phyloP scores from a whole-genome alignment of 2,888 invertebrate species.

The Icerya purchasi region DNA sequence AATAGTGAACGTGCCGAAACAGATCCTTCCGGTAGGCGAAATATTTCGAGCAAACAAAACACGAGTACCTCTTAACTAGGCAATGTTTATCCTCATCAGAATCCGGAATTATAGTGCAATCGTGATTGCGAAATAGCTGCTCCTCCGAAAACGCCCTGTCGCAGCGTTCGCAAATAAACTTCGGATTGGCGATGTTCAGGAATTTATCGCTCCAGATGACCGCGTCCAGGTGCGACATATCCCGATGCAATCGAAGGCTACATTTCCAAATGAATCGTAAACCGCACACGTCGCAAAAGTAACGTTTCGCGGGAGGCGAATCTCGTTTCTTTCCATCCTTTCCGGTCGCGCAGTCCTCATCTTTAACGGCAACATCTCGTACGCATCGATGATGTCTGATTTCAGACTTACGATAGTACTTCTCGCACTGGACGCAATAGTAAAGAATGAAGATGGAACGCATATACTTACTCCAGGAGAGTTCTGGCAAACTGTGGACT shows the following conservation, averaged over 20 bases:
- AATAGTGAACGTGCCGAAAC: slow-evolving; percentile 2
- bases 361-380: neutral
- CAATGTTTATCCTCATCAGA: neutral
- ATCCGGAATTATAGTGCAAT: neutral
- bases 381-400: neutral
- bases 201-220: neutral
- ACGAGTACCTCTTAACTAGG: neutral
- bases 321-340: neutral
- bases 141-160: neutral
- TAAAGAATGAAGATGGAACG: neutral
- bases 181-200: neutral
- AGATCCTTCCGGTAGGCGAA: neutral
- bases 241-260: slow-evolving; percentile 1
- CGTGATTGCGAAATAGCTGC: neutral
- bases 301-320: neutral
- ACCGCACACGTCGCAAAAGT: slow-evolving; percentile 4
- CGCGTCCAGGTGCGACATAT: neutral
- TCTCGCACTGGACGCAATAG: neutral
- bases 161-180: neutral
- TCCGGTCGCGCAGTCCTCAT: neutral
- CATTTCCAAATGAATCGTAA: slow-evolving; percentile 6
- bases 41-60: neutral
- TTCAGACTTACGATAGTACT: neutral
- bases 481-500: neutral
- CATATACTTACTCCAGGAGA: slow-evolving; percentile 1